phyloP scores from a whole-genome alignment of 2,888 invertebrate species.

The Gnatocerus cornutus region DNA sequence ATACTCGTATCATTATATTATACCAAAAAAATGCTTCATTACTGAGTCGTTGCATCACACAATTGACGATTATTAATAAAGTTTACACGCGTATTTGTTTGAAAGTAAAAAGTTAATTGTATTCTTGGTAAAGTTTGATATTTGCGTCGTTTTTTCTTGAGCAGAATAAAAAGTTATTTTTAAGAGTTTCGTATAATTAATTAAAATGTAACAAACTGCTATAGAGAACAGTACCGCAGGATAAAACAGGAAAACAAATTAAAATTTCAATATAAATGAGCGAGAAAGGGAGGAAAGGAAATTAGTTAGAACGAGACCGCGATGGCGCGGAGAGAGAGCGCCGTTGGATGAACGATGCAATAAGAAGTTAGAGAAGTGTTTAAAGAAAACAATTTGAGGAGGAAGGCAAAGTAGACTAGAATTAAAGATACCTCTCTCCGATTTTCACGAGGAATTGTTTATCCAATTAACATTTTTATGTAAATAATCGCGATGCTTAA shows the following conservation, averaged over 20 bases:
- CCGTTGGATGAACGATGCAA: slow-evolving; percentile 49
- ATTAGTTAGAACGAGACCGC: slow-evolving; percentile 56
- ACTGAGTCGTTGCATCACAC: too few species aligned
- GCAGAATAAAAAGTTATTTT: slow-evolving; percentile 58
- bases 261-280: slow-evolving; percentile 62
- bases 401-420: slow-evolving; percentile 58
- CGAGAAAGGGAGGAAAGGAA: slow-evolving; percentile 56
- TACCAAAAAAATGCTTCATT: too few species aligned
- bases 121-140: slow-evolving; percentile 21
- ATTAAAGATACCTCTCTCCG: slow-evolving; percentile 58
- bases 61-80: too few species aligned
- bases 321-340: slow-evolving; percentile 21
- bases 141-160: slow-evolving; percentile 35
- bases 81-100: too few species aligned
- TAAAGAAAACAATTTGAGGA: slow-evolving; percentile 64
- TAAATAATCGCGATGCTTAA: slow-evolving; percentile 49
- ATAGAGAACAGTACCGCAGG: slow-evolving; percentile 55
- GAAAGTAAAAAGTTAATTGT: too few species aligned
- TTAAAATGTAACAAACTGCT: slow-evolving; percentile 65
- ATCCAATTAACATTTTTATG: slow-evolving; percentile 59
- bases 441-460: slow-evolving; percentile 57
- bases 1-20: too few species aligned
- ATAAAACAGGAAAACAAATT: slow-evolving; percentile 60
- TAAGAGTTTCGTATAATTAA: slow-evolving; percentile 63
- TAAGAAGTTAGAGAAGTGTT: slow-evolving; percentile 64